phyloP scores from a whole-genome alignment of 2,113 vertebrate species.

The Puma concolor region DNA sequence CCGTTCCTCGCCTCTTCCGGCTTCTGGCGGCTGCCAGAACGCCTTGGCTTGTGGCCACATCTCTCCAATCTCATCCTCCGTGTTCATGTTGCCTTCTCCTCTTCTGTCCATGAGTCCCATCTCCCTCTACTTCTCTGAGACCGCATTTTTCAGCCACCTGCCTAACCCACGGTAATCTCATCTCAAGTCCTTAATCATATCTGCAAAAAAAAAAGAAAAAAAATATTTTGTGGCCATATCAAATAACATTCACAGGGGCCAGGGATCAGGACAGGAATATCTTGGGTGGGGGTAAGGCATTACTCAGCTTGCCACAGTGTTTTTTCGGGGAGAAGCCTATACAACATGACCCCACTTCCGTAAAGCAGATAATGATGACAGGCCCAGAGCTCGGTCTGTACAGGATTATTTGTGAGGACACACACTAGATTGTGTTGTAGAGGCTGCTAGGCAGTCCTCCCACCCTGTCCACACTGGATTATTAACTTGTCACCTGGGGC shows the following conservation, averaged over 20 bases:
- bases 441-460: too few species aligned
- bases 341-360: neutral
- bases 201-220: neutral
- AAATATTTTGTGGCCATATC: neutral
- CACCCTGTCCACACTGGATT: too few species aligned
- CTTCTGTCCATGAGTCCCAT: neutral
- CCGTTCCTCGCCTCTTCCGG: neutral
- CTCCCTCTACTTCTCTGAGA: neutral
- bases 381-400: neutral
- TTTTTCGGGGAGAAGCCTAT: neutral
- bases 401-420: neutral
- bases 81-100: neutral
- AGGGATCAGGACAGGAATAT: neutral
- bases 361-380: neutral
- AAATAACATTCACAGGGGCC: neutral
- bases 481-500: neutral
- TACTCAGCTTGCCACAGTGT: neutral
- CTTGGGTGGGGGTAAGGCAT: neutral
- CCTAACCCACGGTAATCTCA: neutral
- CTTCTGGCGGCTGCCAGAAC: neutral
- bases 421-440: neutral
- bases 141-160: too few species aligned
- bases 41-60: neutral
- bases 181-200: too few species aligned
- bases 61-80: neutral